Evolutionary conservation across 2,888 invertebrate species (phyloP), one percentile per base, ranked within the genome.

Genomic region (Sphaerophoria rueppellii): DNA sequence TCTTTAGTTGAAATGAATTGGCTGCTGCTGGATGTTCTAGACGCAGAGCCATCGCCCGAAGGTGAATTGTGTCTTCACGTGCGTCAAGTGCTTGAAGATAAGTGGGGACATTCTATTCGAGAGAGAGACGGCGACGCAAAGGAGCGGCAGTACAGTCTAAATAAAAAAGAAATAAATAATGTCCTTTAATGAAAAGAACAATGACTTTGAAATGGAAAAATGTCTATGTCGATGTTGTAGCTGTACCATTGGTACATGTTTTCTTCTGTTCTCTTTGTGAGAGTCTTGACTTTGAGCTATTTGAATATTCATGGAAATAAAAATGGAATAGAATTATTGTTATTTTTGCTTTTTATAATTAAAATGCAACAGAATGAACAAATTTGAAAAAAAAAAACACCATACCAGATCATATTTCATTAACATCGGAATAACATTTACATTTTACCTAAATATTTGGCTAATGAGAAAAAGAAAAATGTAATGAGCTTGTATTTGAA

Each of bases 1-100:
- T 24, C 24, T n/a, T n/a, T n/a, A n/a, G n/a, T n/a, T n/a, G n/a
- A 24, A 14, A 43, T 14, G 55, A 63, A 48, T 48, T 11, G 52
- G 35, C 16, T 65, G 11, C 32, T 55, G 70, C 52, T 32, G 37
- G 54, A 40, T 63, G 52, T 37, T 54, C 58, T 32, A 32, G 3
- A 50, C 16, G 14, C 16, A 52, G 34, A 50, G 14, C 55, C 61
- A 46, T 54, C 54, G 37, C 82, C 77, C 69, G 37, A 77, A 82
- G 78, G 67, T 72, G 55, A 77, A 77, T 77, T 80, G 37, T 67
- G 9, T 4, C 40, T 61, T 80, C 72, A 77, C 72, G 52, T 73
- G 77, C 60, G 72, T 77, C 81, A 82, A 82, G 71, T 82, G 77
- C 34, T 73, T 16, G 32, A n/a, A 63, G 55, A 72, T 55, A 61